Percentiles rank a stretch among this genome's conserved stretches.
These are phyloP conservation scores for Pangasius macronema DNA, from an alignment of 2,797 vertebrate species.

Conservation along the genomic window DNA sequence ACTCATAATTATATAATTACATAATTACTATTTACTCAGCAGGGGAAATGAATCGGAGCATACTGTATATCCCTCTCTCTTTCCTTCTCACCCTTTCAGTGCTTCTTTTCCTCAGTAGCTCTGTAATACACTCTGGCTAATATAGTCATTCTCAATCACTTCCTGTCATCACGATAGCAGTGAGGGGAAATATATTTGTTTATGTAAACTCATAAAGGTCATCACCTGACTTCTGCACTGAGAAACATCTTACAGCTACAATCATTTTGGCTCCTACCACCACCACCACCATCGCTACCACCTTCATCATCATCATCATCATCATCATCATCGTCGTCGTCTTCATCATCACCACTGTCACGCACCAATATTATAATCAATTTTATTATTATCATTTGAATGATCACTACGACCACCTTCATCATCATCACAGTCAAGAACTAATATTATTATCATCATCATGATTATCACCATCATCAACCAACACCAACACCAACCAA, in stretches of 20 bases:
- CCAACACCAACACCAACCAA: too few species aligned
- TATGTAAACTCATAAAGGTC: too few species aligned
- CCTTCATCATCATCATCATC: neutral
- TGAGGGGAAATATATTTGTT: neutral
- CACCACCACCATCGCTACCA: neutral
- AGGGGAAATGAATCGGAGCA: constrained; percentile 57
- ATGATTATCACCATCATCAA: neutral
- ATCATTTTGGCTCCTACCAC: neutral
- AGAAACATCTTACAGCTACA: neutral
- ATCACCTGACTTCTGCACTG: neutral
- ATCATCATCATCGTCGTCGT: neutral
- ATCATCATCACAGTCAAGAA: neutral
- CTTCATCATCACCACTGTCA: neutral
- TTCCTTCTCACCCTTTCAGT: neutral
- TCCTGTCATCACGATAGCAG: neutral
- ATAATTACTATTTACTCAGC: constrained; percentile 68
- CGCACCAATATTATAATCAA: neutral
- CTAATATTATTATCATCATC: neutral
- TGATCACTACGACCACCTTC: neutral
- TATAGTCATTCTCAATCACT: neutral
- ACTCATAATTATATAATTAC: constrained; percentile 63
- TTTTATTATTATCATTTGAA: neutral
- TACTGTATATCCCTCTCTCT: constrained; percentile 21
- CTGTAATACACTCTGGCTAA: neutral
- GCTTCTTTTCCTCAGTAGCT: neutral